These are phyloP conservation scores for Emmelina monodactyla DNA, from an alignment of 2,888 invertebrate genomes.

Conservation along the genomic window DNA sequence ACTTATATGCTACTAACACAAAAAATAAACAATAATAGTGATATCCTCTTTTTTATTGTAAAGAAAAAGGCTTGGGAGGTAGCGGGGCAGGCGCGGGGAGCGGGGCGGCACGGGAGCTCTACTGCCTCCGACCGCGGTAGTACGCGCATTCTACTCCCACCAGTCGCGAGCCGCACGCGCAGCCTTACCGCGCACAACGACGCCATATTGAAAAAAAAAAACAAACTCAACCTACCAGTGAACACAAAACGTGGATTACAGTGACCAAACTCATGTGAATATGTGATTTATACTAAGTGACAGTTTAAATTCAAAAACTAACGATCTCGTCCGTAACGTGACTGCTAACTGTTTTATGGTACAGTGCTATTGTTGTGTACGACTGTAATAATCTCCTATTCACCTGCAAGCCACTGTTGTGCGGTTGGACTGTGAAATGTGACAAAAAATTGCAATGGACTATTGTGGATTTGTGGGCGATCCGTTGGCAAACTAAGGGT, in stretches of 20 bases:
- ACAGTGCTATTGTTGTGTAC: conserved; percentile 57
- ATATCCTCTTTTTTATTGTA: conserved; percentile 61
- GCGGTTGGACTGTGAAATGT: conserved; percentile 59
- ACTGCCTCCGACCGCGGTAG: conserved; percentile 55
- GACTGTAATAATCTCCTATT: conserved; percentile 53
- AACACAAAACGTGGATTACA: conserved; percentile 58
- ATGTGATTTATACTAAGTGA: conserved; percentile 13
- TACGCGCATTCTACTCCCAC: conserved; percentile 57
- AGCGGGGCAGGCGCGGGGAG: conserved; percentile 25
- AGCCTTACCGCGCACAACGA: conserved; percentile 28
- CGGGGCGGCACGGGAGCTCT: conserved; percentile 55
- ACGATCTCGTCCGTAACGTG: conserved; percentile 32
- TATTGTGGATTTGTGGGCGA: conserved; percentile 37
- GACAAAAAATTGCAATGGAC: conserved; percentile 62
- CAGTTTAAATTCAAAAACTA: conserved; percentile 18
- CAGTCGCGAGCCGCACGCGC: conserved; percentile 54
- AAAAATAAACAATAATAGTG: conserved; percentile 59
- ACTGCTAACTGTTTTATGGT: conserved; percentile 55
- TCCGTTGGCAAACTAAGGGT: conserved; percentile 56
- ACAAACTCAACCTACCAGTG: conserved; percentile 22
- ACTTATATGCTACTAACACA: conserved; percentile 60
- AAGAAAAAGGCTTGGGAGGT: conserved; percentile 43
- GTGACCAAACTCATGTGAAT: conserved; percentile 26
- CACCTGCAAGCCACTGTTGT: conserved; percentile 48
- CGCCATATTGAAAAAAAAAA: conserved; percentile 22